phyloP scores from a whole-genome alignment of 2,113 vertebrate genomes.

The Mesitornis unicolor region DNA sequence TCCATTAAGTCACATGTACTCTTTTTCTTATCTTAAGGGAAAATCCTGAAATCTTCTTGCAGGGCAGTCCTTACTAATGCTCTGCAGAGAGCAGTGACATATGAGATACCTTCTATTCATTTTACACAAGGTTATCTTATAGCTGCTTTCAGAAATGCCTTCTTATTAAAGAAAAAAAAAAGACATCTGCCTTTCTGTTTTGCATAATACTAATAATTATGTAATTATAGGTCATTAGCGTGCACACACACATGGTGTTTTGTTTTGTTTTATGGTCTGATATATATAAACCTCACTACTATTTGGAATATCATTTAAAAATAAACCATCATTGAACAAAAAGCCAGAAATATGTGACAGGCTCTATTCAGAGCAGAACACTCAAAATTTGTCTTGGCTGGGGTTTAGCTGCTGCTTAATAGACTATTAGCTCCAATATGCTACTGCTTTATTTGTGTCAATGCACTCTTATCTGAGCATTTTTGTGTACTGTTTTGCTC shows the following conservation, averaged over 20 bases:
- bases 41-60: neutral
- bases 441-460: conserved; percentile 16
- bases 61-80: neutral
- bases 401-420: neutral
- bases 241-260: conserved; percentile 18
- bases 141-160: neutral
- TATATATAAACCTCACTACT: neutral
- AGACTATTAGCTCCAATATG: conserved; percentile 15
- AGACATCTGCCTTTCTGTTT: conserved; percentile 48
- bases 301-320: conserved; percentile 37
- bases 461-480: neutral
- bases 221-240: conserved; percentile 51
- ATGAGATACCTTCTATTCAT: neutral
- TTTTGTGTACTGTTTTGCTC: neutral
- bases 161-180: neutral
- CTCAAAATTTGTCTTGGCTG: conserved; percentile 19
- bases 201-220: conserved; percentile 42
- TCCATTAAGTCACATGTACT: neutral
- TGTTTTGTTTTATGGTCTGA: conserved; percentile 37
- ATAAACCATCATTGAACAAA: conserved; percentile 19
- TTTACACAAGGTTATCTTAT: neutral
- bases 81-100: neutral
- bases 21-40: neutral
- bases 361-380: neutral
- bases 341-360: conserved; percentile 11